Base-by-base conservation (phyloP, 2,888 invertebrate species). In the Philereme vetulata region DNA sequence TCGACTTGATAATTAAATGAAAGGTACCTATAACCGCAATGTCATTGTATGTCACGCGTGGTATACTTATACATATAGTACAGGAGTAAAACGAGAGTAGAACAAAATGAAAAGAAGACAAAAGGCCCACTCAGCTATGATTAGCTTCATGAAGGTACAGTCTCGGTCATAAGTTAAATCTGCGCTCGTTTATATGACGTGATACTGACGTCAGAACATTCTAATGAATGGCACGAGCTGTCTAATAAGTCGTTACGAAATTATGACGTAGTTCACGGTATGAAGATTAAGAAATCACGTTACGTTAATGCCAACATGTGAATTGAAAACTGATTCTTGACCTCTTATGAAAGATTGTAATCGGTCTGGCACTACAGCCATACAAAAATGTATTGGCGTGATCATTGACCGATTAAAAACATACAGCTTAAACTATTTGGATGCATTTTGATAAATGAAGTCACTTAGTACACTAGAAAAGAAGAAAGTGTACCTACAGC, bases 171-270 rank as follows among this genome's bases (percentile, higher is more conserved):
- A 63, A 51, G 51, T 62, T 56, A 56, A 60, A 58, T 58, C 54
- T 53, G 50, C 32, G 53, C 49, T 53, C 40, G 46, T 45, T 21
- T 43, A 36, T 45, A 55, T 70, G 65, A 71, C 62, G 59, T 64
- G 51, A 51, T 51, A 50, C 10, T 59, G 56, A 64, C 70, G 66
- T 68, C 66, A 68, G 64, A 54, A 59, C 56, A 64, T 56, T 65
- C 67, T 69, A 70, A 73, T 72, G 67, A 71, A 75, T 70, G 68
- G 58, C 60, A 60, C 52, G 62, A 67, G 63, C 61, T 60, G 60
- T 68, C 64, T 71, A 67, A 71, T 75, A 72, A 68, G 57, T 65
- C 55, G 56, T 46, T 57, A 67, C 53, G 58, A 70, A 70, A 71
- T 69, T 65, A 69, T 65, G 60, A 54, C 45, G 35, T 52, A 56